These are phyloP conservation scores for Leptopilina syphax DNA, from an alignment of 2,888 invertebrate species.

Conservation along the genomic window DNA sequence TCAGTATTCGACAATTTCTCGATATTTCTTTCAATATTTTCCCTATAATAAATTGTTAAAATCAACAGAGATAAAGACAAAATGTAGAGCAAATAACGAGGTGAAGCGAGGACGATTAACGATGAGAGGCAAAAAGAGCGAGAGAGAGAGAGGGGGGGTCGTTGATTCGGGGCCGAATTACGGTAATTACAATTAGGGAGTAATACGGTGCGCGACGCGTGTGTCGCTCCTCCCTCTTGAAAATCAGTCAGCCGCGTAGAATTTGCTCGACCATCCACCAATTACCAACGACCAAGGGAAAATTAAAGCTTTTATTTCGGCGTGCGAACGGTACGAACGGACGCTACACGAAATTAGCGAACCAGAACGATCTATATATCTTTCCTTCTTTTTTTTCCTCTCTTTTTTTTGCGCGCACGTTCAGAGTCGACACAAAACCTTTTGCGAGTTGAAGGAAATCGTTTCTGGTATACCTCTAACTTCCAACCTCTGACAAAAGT, in stretches of 20 bases:
- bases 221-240: slow-evolving; percentile 34
- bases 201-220: slow-evolving; percentile 38
- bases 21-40: too few relatives aligned
- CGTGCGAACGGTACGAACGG: slow-evolving; percentile 29
- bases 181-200: slow-evolving; percentile 38
- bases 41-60: neutral
- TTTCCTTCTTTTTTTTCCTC: too few relatives aligned
- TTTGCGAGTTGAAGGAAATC: neutral
- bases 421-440: slow-evolving; percentile 17
- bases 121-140: slow-evolving; percentile 13
- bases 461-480: slow-evolving; percentile 1
- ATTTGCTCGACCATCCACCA: slow-evolving; percentile 5
- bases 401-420: neutral
- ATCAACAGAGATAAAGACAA: slow-evolving; percentile 9
- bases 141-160: neutral
- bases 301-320: slow-evolving; percentile 37
- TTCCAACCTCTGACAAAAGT: slow-evolving; percentile 5
- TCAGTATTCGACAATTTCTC: too few relatives aligned
- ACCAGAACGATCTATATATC: slow-evolving; percentile 30
- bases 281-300: slow-evolving; percentile 30
- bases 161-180: slow-evolving; percentile 28
- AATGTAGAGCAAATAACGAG: slow-evolving; percentile 18
- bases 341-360: slow-evolving; percentile 27
- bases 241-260: slow-evolving; percentile 34
- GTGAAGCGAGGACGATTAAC: slow-evolving; percentile 30